Evolutionary conservation across 2,113 vertebrate genomes (phyloP), one percentile per base, ranked within the genome.

Genomic region (Gobio gobio): DNA sequence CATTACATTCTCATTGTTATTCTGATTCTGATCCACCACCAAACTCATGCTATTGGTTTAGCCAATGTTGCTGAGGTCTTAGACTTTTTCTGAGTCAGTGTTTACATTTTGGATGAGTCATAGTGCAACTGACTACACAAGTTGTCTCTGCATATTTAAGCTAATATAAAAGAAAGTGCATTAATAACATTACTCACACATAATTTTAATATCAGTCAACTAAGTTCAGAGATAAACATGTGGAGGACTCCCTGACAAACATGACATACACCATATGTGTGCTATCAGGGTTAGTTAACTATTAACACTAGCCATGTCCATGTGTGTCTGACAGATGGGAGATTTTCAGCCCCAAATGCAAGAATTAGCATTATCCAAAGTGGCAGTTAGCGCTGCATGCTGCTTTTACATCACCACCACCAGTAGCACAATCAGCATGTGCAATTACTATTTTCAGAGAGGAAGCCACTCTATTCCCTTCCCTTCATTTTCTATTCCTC

Each of bases 301-400:
- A 43, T 10, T 43, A 43, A 74, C 61, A 56, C 58, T 78, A 75
- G 18, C 75, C 68, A 56, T 56, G 66, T 72, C 75, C 33, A n/a
- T 73, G 43, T 47, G 29, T 58, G 51, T 77, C 51, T 78, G 78
- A 84, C 70, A 77, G 83, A 64, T 63, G 85, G 90, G 80, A 87
- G 61, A 80, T 76, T 78, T 26, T 36, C 83, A 0, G 87, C 90
- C 91, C 91, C 89, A 92, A 93, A 90, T 74, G 82, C 90, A 58
- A 88, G 90, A 87, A 89, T 89, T 86, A 89, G 86, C 83, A 26
- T 63, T 80, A 94, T 93, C 91, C 93, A 92, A 93, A 91, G 81
- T 73, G 78, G 89, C 74, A 75, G 89, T 88, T 90, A 88, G 63
- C 70, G 43, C 83, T 10, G 66, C 81, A 51, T 87, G 78, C 83